Evolutionary conservation across 2,113 vertebrate genomes (phyloP).

Genomic region (Melanerpes formicivorus): DNA sequence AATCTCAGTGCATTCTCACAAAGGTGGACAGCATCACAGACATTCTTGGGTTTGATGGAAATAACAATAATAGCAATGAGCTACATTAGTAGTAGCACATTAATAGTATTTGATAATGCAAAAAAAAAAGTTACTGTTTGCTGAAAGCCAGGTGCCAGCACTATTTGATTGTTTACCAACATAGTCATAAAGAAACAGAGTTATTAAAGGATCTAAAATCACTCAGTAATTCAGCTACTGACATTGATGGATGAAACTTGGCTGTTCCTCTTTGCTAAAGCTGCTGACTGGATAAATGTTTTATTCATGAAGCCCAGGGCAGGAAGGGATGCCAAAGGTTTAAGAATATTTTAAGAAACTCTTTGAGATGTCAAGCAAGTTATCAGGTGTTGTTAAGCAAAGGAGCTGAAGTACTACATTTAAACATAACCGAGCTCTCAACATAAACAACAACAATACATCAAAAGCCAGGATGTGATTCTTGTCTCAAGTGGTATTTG

Average conservation of each 20-base stretch:
- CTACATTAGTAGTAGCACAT: conserved; percentile 23
- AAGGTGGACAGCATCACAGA: background rate
- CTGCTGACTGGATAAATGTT: conserved; percentile 90
- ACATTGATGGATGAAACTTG: conserved; percentile 89
- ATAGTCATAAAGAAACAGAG: conserved; percentile 70
- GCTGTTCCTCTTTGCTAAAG: conserved; percentile 82
- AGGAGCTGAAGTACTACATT: conserved; percentile 71
- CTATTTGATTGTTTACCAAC: conserved; percentile 78
- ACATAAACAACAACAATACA: conserved; percentile 35
- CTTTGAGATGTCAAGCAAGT: conserved; percentile 84
- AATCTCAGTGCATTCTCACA: background rate
- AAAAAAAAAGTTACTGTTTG: conserved; percentile 57
- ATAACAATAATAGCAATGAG: background rate
- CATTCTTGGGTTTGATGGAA: background rate
- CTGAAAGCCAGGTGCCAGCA: conserved; percentile 58
- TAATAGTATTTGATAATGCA: conserved; percentile 54
- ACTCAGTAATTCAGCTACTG: conserved; percentile 79
- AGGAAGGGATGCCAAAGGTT: conserved; percentile 87
- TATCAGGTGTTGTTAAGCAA: conserved; percentile 84
- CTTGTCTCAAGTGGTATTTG: background rate
- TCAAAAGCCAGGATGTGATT: conserved; percentile 8
- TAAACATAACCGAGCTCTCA: conserved; percentile 61
- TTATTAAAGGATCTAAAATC: conserved; percentile 79
- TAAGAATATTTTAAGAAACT: conserved; percentile 90
- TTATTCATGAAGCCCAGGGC: conserved; percentile 88